phyloP scores from a whole-genome alignment of 2,797 vertebrate species.

The Acanthurus lineatus region DNA sequence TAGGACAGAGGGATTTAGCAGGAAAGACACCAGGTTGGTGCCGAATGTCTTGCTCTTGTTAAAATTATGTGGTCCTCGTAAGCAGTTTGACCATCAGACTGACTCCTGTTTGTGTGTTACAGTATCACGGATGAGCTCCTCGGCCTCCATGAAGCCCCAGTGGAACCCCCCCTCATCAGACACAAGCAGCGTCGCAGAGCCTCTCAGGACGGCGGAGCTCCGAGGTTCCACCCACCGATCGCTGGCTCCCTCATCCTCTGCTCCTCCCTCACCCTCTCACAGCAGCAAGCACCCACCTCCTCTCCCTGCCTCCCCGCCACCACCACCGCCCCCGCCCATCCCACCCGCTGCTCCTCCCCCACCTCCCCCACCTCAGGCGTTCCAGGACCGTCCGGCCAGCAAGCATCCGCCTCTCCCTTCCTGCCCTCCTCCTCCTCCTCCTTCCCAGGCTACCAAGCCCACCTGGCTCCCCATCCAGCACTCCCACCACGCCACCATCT shows the following conservation, averaged over 20 bases:
- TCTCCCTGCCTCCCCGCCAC: constrained; percentile 47
- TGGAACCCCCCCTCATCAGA: constrained; percentile 80
- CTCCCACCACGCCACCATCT: constrained; percentile 60
- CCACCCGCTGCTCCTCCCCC: constrained; percentile 79
- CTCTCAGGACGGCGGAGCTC: constrained; percentile 66
- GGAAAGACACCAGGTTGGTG: constrained; percentile 87
- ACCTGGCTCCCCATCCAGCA: constrained; percentile 85
- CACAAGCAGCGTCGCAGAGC: constrained; percentile 56
- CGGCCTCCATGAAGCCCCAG: constrained; percentile 82
- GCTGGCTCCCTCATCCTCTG: constrained; percentile 78
- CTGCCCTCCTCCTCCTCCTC: constrained; percentile 79
- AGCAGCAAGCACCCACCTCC: constrained; percentile 45
- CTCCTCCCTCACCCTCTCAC: constrained; percentile 71
- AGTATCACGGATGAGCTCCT: constrained; percentile 84
- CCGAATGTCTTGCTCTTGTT: not conserved
- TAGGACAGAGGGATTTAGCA: constrained; percentile 89
- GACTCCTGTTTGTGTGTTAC: constrained; percentile 20
- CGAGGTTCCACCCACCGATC: constrained; percentile 67
- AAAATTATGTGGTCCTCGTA: not conserved
- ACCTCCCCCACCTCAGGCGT: constrained; percentile 71
- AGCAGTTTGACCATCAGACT: not conserved
- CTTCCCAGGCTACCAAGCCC: constrained; percentile 82
- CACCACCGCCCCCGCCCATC: constrained; percentile 72
- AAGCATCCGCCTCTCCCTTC: constrained; percentile 76
- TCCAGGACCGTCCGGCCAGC: constrained; percentile 77